phyloP scores from a whole-genome alignment of 2,797 vertebrate species.

The Alfaro cultratus region DNA sequence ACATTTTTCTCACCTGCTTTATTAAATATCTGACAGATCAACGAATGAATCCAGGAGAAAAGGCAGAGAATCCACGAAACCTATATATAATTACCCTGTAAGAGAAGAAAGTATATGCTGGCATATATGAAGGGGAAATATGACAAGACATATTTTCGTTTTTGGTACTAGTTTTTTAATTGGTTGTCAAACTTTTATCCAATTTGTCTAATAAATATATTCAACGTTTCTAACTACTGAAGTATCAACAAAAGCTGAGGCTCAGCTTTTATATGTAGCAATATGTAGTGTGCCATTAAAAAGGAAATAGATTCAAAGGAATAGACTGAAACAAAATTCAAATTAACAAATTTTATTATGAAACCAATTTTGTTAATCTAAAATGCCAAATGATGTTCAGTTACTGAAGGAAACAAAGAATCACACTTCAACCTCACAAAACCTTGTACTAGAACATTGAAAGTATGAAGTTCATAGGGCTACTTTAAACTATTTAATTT shows the following conservation, averaged over 20 bases:
- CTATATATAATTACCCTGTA: conserved; percentile 30
- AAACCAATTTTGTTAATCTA: neutral
- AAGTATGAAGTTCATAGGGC: neutral
- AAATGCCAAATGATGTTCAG: neutral
- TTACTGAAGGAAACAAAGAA: neutral
- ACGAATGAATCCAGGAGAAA: conserved; percentile 37
- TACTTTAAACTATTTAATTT: neutral
- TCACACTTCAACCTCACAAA: neutral
- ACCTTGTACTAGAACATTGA: neutral
- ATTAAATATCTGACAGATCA: conserved; percentile 60
- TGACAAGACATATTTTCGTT: neutral
- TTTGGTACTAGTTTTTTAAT: neutral
- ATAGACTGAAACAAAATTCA: neutral
- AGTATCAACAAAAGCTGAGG: neutral
- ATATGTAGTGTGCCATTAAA: neutral
- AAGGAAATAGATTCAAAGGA: neutral
- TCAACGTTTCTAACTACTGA: neutral
- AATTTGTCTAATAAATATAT: neutral
- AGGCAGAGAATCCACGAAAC: neutral
- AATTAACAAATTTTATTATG: neutral
- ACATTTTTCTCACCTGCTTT: conserved; percentile 18
- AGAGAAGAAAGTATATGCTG: conserved; percentile 18
- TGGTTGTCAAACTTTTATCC: neutral
- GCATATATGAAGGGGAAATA: conserved; percentile 10
- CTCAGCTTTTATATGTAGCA: too few relatives aligned